These are phyloP conservation scores for Limnephilus marmoratus DNA, from an alignment of 2,888 invertebrate genomes.

Conservation along the genomic window DNA sequence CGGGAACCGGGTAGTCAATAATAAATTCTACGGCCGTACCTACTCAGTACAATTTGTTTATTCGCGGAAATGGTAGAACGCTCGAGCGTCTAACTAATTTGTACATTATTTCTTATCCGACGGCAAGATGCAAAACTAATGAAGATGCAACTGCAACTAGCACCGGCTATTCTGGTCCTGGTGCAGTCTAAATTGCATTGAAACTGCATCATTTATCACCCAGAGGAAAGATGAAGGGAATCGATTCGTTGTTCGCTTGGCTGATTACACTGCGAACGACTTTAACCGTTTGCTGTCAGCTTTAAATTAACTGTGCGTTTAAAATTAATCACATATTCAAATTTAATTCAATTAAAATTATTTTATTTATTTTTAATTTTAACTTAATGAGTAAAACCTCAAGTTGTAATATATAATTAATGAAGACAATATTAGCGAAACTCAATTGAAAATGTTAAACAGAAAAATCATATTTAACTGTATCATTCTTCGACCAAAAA, in stretches of 20 bases:
- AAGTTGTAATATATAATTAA: too few relatives aligned
- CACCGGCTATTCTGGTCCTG: neutral
- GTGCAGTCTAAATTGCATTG: slow-evolving; percentile 19
- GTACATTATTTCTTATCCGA: slow-evolving; percentile 13
- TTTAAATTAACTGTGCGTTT: neutral
- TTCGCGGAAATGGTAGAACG: neutral
- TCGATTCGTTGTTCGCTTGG: slow-evolving; percentile 13
- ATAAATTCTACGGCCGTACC: neutral
- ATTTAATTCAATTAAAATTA: too few relatives aligned
- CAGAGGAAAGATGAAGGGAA: slow-evolving; percentile 8
- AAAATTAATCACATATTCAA: neutral
- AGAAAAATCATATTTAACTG: too few relatives aligned
- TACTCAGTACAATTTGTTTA: neutral
- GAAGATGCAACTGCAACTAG: slow-evolving; percentile 11
- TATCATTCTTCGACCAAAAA: too few relatives aligned
- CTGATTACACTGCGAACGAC: neutral
- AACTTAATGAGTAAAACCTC: too few relatives aligned
- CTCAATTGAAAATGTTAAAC: too few relatives aligned
- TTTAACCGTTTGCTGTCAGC: neutral
- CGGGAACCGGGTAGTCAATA: too few relatives aligned
- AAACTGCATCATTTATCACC: slow-evolving; percentile 17
- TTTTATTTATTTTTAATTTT: too few relatives aligned
- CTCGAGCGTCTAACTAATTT: neutral
- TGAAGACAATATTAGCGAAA: too few relatives aligned
- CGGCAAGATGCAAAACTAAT: slow-evolving; percentile 22